Conservation (phyloP, 1,140 invertebrate genomes). For the Papilio machaon region DNA sequence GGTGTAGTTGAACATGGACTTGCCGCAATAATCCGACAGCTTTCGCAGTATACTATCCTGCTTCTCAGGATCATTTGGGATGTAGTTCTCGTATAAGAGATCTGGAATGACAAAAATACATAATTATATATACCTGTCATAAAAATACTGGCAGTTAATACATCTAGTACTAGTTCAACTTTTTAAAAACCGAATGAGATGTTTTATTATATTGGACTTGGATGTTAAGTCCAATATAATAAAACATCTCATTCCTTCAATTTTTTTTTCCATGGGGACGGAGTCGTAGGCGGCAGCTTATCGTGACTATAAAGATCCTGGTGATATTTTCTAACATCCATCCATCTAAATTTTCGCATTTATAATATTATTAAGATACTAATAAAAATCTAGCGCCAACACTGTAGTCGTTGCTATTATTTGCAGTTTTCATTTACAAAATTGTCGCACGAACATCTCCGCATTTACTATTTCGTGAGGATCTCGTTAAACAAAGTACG, state of each 20-base stretch:
- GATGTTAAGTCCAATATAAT: too few relatives aligned
- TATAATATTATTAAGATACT: too few relatives aligned
- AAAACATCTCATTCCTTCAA: too few relatives aligned
- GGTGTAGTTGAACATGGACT: conserved; percentile 84
- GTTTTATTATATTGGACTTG: too few relatives aligned
- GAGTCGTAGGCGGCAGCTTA: too few relatives aligned
- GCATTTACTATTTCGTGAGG: conserved; percentile 36
- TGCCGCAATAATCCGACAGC: conserved; percentile 87
- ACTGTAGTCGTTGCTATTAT: conserved; percentile 32
- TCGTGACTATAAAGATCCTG: too few relatives aligned
- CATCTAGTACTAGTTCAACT: background rate
- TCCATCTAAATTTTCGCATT: too few relatives aligned
- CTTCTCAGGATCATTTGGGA: conserved; percentile 79
- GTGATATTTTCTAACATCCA: too few relatives aligned
- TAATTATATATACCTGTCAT: background rate
- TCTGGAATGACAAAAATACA: conserved; percentile 78
- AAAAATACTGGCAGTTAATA: background rate
- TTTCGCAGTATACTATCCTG: conserved; percentile 85
- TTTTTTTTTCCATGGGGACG: too few relatives aligned
- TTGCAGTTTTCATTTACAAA: conserved; percentile 45
- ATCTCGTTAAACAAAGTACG: conserved; percentile 54
- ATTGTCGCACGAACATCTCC: conserved; percentile 1
- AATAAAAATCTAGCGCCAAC: conserved; percentile 1
- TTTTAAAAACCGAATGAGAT: too few relatives aligned
- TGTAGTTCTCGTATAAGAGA: conserved; percentile 84